phyloP scores from a whole-genome alignment of 2,888 invertebrate species.

The Encarsia formosa region DNA sequence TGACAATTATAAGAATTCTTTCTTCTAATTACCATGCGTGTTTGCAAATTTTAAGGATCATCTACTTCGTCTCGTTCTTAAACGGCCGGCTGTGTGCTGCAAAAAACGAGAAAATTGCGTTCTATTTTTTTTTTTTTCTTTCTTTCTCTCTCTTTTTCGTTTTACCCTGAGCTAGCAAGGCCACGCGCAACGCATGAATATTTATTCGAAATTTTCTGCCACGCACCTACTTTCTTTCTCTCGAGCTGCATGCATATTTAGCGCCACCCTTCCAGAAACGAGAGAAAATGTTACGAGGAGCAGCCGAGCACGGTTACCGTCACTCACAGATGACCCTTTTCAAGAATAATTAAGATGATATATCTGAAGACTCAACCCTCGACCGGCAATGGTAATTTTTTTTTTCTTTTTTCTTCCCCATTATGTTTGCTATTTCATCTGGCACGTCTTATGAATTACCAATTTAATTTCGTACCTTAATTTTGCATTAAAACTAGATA shows the following conservation, averaged over 20 bases:
- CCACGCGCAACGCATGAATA: slow-evolving; percentile 28
- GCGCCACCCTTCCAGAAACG: slow-evolving; percentile 9
- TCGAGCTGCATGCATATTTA: slow-evolving; percentile 25
- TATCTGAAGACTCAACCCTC: slow-evolving; percentile 7
- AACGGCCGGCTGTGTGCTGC: no score
- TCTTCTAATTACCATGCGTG: slow-evolving; percentile 16
- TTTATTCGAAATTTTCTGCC: slow-evolving; percentile 32
- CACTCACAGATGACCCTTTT: slow-evolving; percentile 23
- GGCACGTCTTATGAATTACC: no score
- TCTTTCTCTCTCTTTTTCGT: slow-evolving; percentile 4
- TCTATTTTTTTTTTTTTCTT: slow-evolving; percentile 15
- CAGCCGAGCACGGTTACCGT: slow-evolving; percentile 24
- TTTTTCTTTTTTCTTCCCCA: no score
- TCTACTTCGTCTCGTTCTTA: background rate
- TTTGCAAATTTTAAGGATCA: slow-evolving; percentile 21
- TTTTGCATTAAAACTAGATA: no score
- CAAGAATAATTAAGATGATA: slow-evolving; percentile 17
- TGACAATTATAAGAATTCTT: no score
- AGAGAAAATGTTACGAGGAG: slow-evolving; percentile 27
- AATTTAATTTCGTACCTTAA: no score
- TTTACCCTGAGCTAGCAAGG: slow-evolving; percentile 2
- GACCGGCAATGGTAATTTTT: no score
- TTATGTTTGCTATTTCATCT: no score
- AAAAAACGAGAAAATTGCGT: slow-evolving; percentile 22
- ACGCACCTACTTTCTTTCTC: slow-evolving; percentile 2